Evolutionary conservation across 2,888 invertebrate genomes (phyloP).

Genomic region (Nomada flava): DNA sequence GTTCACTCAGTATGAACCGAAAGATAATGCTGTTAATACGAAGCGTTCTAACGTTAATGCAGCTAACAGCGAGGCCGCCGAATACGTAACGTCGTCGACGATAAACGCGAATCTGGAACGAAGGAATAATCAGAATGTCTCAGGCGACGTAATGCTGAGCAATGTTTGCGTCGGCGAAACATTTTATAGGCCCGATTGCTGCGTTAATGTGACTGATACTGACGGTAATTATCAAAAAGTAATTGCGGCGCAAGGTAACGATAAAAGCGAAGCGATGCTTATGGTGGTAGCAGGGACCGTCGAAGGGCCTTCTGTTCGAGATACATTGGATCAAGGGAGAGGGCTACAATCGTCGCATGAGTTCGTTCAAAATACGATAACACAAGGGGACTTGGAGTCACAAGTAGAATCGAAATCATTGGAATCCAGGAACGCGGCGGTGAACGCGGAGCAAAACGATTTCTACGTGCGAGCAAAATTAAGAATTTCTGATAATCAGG

Average conservation of each 20-base stretch:
- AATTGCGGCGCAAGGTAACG: constrained; percentile 4
- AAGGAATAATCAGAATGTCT: constrained; percentile 13
- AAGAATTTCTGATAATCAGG: constrained; percentile 54
- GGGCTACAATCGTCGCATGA: background rate
- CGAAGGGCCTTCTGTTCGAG: constrained; percentile 1
- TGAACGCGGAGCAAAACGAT: constrained; percentile 28
- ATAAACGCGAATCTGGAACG: constrained; percentile 17
- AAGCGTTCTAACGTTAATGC: constrained; percentile 53
- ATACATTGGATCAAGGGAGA: constrained; percentile 19
- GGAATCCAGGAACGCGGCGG: constrained; percentile 24
- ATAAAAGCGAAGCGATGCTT: constrained; percentile 22
- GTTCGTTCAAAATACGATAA: constrained; percentile 26
- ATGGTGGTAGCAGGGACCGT: constrained; percentile 4
- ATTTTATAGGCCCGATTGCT: constrained; percentile 6
- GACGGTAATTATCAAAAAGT: constrained; percentile 19
- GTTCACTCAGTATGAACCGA: constrained; percentile 52
- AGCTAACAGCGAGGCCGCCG: constrained; percentile 47
- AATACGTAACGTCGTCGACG: constrained; percentile 35
- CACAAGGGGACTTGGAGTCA: constrained; percentile 26
- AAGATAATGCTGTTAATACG: constrained; percentile 54
- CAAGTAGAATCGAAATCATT: constrained; percentile 44
- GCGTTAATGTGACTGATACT: constrained; percentile 9
- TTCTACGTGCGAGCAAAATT: constrained; percentile 55
- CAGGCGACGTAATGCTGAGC: constrained; percentile 10
- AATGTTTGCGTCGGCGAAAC: constrained; percentile 26